Percentiles rank a stretch among this genome's conserved stretches.
phyloP scores from a whole-genome alignment of 2,113 vertebrate genomes.

The Gallinago paraguaiae region DNA sequence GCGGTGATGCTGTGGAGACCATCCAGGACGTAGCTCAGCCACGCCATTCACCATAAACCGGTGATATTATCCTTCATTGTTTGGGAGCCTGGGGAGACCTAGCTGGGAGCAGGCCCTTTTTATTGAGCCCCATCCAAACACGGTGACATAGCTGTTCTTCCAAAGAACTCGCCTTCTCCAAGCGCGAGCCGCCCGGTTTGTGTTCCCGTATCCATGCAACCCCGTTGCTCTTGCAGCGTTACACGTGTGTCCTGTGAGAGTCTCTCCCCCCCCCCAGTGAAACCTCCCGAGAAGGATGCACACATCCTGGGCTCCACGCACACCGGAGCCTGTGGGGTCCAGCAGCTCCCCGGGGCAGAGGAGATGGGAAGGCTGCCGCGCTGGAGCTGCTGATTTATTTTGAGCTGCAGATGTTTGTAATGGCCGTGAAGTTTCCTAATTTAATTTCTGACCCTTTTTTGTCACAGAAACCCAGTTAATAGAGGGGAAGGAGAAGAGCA shows the following conservation, averaged over 20 bases:
- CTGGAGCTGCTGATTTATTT: not conserved
- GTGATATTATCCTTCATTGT: conserved; percentile 56
- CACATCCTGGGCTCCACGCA: not conserved
- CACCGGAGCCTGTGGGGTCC: not conserved
- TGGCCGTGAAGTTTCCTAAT: not conserved
- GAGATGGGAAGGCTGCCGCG: not conserved
- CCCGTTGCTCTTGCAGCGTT: conserved; percentile 48
- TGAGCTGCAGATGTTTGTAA: not conserved
- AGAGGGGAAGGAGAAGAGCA: not conserved
- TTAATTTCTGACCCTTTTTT: conserved; percentile 37
- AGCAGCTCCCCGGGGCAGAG: not conserved
- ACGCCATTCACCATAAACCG: conserved; percentile 15
- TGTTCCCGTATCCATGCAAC: conserved; percentile 61
- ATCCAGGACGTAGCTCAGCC: conserved; percentile 50
- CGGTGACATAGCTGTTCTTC: conserved; percentile 38
- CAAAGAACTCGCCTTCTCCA: not conserved
- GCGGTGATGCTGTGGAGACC: conserved; percentile 6
- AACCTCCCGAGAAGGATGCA: conserved; percentile 29
- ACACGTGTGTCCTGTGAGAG: conserved; percentile 59
- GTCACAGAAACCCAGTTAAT: conserved; percentile 6
- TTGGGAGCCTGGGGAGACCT: conserved; percentile 50
- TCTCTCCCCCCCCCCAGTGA: conserved; percentile 57
- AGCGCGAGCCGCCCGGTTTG: conserved; percentile 23
- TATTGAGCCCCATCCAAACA: conserved; percentile 49
- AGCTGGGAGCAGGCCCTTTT: conserved; percentile 28